Base-by-base conservation (phyloP, 1,140 invertebrate species). In the Danaus melanippus region DNA sequence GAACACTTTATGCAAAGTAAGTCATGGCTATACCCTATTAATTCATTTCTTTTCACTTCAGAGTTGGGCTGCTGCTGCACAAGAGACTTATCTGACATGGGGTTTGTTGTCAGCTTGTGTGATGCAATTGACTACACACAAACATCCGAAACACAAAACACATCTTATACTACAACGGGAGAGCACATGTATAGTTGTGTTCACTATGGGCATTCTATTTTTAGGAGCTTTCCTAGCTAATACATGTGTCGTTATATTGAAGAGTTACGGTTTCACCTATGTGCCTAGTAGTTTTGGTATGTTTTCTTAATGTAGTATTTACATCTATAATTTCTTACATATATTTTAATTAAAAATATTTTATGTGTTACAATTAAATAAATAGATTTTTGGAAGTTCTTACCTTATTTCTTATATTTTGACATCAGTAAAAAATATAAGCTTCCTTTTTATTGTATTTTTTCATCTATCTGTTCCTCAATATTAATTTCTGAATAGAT, bases 41-140 rank as follows among this genome's bases (percentile, higher is more conserved):
- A 32, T 32, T 3, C 2, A 32, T 32, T 32, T 32, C 21, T 32
- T 5, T 32, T 4, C 21, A 32, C 6, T 86, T 42, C 71, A 95
- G 91, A 93, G 93, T 60, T 97, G 96, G 96, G 88, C 94, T 9
- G 93, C 95, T 1, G 96, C 96, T 0, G 92, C 93, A 0, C 92
- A 95, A 73, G 96, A 97, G 86, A 92, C 92, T 1, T 97, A 97
- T 75, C 89, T 96, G 15, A 96, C 95, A 0, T 97, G 96, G 96
- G 94, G 94, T 9, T 75, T 97, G 0, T 85, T 96, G n/a, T 94
- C 95, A 0, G 92, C 94, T 2, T 94, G 94, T 47, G 89, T 93
- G 49, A 95, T 94, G 91, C 95, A 92, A 88, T 91, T 92, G 60
- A 92, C 93, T 64, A 94, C 94, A 66, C 92, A 93, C 74, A 86